phyloP scores from a whole-genome alignment of 2,113 vertebrate genomes.

The Pseudolaguvia tuberculata region DNA sequence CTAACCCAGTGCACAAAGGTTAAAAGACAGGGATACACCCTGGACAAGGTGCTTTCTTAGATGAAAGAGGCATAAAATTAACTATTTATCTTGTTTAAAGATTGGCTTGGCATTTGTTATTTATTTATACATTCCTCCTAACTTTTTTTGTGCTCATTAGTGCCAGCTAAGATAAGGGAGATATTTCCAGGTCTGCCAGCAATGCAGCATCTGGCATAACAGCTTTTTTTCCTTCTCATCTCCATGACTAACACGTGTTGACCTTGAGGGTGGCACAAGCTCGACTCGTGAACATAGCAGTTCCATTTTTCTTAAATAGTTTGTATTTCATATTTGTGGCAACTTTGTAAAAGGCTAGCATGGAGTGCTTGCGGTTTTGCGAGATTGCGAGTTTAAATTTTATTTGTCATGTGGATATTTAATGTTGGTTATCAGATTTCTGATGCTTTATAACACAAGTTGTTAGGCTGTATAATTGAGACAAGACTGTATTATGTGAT shows the following conservation, averaged over 20 bases:
- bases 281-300: neutral
- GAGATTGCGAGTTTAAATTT: neutral
- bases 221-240: constrained; percentile 48
- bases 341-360: neutral
- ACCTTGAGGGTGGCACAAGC: neutral
- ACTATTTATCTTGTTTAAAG: neutral
- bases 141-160: constrained; percentile 10
- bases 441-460: constrained; percentile 5
- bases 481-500: neutral
- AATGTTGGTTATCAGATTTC: neutral
- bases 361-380: neutral
- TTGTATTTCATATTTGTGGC: neutral
- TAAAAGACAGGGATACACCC: too few relatives aligned
- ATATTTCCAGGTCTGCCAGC: constrained; percentile 46
- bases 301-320: neutral
- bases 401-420: neutral
- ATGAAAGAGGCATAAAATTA: too few relatives aligned
- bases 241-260: constrained; percentile 1
- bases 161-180: constrained; percentile 8
- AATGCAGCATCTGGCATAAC: constrained; percentile 50
- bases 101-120: neutral
- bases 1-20: too few relatives aligned
- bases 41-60: too few relatives aligned
- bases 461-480: neutral
- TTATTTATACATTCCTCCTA: neutral